Evolutionary conservation across 2,797 vertebrate species (phyloP).

Genomic region (Neoniphon sammara): DNA sequence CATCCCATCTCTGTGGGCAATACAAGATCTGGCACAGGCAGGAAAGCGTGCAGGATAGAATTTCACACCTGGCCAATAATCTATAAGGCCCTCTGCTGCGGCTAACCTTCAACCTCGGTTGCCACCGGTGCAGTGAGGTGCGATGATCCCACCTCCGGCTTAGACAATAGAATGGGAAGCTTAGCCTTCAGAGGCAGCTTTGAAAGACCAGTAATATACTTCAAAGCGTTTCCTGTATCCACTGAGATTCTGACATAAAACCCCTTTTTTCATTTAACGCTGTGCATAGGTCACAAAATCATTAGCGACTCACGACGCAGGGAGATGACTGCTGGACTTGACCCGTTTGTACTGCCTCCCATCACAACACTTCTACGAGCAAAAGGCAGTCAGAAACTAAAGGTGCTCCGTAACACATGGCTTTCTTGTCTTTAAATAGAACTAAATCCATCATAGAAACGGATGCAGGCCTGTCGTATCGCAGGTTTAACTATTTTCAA

Average conservation of each 20-base stretch:
- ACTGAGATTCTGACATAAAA: slow-evolving; percentile 77
- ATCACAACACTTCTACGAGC: slow-evolving; percentile 3
- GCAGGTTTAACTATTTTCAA: neutral
- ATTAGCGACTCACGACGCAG: slow-evolving; percentile 37
- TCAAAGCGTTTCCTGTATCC: slow-evolving; percentile 83
- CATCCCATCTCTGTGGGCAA: slow-evolving; percentile 76
- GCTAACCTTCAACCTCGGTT: slow-evolving; percentile 81
- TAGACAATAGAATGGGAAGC: slow-evolving; percentile 80
- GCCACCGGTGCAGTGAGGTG: slow-evolving; percentile 82
- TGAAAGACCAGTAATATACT: slow-evolving; percentile 83
- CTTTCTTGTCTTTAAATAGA: neutral
- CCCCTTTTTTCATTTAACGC: slow-evolving; percentile 62
- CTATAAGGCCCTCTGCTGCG: slow-evolving; percentile 77
- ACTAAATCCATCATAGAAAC: neutral
- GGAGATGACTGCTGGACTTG: slow-evolving; percentile 19
- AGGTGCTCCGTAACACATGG: slow-evolving; percentile 8
- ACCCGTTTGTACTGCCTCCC: slow-evolving; percentile 7
- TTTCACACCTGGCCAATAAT: slow-evolving; percentile 85
- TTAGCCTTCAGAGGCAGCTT: slow-evolving; percentile 73
- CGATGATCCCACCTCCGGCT: slow-evolving; percentile 81
- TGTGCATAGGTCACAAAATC: slow-evolving; percentile 55
- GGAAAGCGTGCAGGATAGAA: slow-evolving; percentile 76
- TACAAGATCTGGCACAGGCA: slow-evolving; percentile 77
- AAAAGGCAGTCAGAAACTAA: neutral
- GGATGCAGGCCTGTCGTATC: too few relatives aligned